Conservation (phyloP, 2,113 vertebrate genomes). For the Emydura subglobosa region DNA sequence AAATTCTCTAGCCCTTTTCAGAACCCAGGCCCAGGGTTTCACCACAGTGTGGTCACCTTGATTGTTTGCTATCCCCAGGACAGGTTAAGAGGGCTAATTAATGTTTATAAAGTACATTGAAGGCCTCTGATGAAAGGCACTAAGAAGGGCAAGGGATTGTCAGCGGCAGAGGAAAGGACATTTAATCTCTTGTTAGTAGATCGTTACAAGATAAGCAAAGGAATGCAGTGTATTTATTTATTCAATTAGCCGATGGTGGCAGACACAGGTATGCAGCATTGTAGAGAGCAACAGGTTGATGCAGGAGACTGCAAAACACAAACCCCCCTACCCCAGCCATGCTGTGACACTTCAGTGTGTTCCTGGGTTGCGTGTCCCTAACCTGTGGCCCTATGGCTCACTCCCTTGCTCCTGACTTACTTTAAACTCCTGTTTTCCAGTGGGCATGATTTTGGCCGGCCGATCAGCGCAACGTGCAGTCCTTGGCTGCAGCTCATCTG, state of each 20-base stretch:
- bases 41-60: not conserved
- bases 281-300: too few species aligned
- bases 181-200: not conserved
- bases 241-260: not conserved
- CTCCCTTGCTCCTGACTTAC: too few species aligned
- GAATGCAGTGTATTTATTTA: not conserved
- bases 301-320: too few species aligned
- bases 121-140: not conserved
- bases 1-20: rapidly evolving
- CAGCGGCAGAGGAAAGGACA: not conserved
- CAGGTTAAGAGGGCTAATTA: not conserved
- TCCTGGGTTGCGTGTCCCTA: not conserved
- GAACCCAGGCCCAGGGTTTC: rapidly evolving
- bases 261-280: not conserved
- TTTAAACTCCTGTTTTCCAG: too few species aligned
- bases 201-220: not conserved
- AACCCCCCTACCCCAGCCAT: too few species aligned
- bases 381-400: rapidly evolving
- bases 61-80: not conserved
- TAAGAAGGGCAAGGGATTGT: not conserved
- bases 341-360: too few species aligned
- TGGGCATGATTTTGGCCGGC: not conserved
- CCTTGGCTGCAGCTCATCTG: too few species aligned
- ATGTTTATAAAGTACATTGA: not conserved
- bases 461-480: not conserved